Base-by-base conservation (phyloP, 2,113 vertebrate genomes). In the Sinocyclocheilus grahami region DNA sequence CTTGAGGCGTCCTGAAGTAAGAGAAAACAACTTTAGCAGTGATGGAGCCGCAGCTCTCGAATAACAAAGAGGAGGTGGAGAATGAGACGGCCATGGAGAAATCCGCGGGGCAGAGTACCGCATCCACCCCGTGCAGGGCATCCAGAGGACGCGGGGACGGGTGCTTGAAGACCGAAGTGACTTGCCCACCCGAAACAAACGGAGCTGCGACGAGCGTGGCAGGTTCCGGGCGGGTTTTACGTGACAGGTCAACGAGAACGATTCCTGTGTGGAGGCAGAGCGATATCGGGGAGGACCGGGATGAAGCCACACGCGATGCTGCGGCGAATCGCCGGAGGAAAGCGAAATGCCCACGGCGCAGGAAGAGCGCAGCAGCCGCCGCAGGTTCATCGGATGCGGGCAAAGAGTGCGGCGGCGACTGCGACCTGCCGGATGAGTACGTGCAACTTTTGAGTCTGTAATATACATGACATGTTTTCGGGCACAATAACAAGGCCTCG, bases 191-290 rank as follows among this genome's bases (percentile, higher is more conserved):
- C 18, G 92, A 92, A 69, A 86, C 91, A 0, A 93, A 94, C 84
- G 94, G 94, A 12, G 90, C 89, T 11, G 76, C 89, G n/a, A 58
- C 87, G n/a, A 93, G 82, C 79, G 85, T 88, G 0, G 88, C 89
- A 84, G 91, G 90, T 82, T 93, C 94, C 0, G 94, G 95, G 8
- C 90, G 95, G 78, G 95, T 96, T 27, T 78, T 96, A 16, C 91
- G 95, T 22, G 94, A 95, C 90, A 89, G 95, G 58, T 94, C 95
- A 1, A 93, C 91, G 1, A 88, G 95, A 83, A 83, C 93, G 4
- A 91, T 94, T 16, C 94, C 94, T 10, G 93, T 92, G n/a, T 95
- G 95, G 94, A 87, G 94, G 72, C 93, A 94, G 84, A 93, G 92
- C 78, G 92, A 88, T 42, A 92, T 92, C 78, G 92, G 91, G 53